A percentile compares a stretch with the other conserved stretches of the same genome.
Evolutionary conservation across 2,797 vertebrate species (phyloP).

Genomic region (Balearica regulorum): DNA sequence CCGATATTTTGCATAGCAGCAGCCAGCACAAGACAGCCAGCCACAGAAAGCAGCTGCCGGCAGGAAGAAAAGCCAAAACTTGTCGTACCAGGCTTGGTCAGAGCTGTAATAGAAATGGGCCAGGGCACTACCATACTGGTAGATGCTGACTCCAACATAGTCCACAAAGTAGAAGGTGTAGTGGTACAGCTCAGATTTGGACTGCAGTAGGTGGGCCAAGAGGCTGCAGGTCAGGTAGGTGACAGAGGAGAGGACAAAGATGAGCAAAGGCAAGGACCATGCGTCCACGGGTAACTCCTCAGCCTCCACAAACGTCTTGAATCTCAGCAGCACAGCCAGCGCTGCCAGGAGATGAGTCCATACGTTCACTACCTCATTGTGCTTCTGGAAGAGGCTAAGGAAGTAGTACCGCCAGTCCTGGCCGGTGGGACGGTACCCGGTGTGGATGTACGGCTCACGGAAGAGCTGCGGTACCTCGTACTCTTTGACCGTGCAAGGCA

Average conservation of each 20-base stretch:
- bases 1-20: constrained; percentile 87
- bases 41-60: constrained; percentile 83
- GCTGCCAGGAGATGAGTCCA: constrained; percentile 89
- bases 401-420: constrained; percentile 90
- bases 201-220: constrained; percentile 89
- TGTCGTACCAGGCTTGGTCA: constrained; percentile 83
- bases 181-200: constrained; percentile 86
- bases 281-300: constrained; percentile 68
- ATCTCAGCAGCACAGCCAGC: constrained; percentile 79
- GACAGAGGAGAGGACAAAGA: constrained; percentile 82
- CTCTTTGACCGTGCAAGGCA: constrained; percentile 80
- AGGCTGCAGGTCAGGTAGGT: constrained; percentile 85
- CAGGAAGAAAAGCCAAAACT: constrained; percentile 80
- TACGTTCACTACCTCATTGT: constrained; percentile 91
- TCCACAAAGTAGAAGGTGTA: constrained; percentile 92
- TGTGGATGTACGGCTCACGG: constrained; percentile 87
- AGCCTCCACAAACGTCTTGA: constrained; percentile 78
- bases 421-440: constrained; percentile 83
- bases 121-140: constrained; percentile 89
- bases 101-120: constrained; percentile 90
- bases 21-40: constrained; percentile 88
- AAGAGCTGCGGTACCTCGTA: constrained; percentile 86
- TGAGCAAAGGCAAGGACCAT: constrained; percentile 78
- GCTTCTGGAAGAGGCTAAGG: constrained; percentile 89
- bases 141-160: constrained; percentile 88